These are phyloP conservation scores for Tylochromis polylepis DNA, from an alignment of 2,113 vertebrate genomes.

Conservation along the genomic window DNA sequence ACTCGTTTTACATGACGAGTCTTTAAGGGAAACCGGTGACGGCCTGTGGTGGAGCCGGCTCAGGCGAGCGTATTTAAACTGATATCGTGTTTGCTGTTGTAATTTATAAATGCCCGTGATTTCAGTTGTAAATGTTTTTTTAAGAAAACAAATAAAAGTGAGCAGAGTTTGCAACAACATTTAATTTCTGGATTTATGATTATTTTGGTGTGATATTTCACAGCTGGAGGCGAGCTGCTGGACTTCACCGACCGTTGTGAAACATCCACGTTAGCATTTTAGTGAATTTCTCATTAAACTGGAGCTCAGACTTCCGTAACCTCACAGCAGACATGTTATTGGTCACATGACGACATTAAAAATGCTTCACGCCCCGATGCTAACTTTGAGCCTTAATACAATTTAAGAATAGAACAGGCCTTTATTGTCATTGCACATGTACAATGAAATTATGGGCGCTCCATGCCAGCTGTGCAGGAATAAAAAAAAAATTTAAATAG, in stretches of 20 bases:
- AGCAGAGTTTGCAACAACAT: not conserved
- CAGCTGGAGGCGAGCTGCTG: not conserved
- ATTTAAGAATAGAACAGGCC: not conserved
- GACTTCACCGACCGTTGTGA: not conserved
- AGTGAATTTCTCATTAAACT: not conserved
- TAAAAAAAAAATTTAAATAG: too few species aligned
- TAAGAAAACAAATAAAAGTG: constrained; percentile 54
- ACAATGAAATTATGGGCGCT: not conserved
- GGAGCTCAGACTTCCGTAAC: too few species aligned
- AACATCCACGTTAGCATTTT: not conserved
- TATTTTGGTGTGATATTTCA: not conserved
- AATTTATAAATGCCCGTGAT: constrained; percentile 72
- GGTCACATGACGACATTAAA: not conserved
- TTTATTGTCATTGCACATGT: too few species aligned
- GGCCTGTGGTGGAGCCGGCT: not conserved
- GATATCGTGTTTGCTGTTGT: constrained; percentile 71
- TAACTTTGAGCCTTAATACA: not conserved
- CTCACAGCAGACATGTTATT: not conserved
- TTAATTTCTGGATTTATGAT: fast-evolving
- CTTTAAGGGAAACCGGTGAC: not conserved
- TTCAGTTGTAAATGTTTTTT: constrained; percentile 69
- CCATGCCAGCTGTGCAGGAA: not conserved
- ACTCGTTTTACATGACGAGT: not conserved
- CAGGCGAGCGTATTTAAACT: constrained; percentile 55
- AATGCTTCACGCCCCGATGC: not conserved